These are phyloP conservation scores for Tribolium freemani DNA, from an alignment of 2,888 invertebrate species.

Conservation along the genomic window DNA sequence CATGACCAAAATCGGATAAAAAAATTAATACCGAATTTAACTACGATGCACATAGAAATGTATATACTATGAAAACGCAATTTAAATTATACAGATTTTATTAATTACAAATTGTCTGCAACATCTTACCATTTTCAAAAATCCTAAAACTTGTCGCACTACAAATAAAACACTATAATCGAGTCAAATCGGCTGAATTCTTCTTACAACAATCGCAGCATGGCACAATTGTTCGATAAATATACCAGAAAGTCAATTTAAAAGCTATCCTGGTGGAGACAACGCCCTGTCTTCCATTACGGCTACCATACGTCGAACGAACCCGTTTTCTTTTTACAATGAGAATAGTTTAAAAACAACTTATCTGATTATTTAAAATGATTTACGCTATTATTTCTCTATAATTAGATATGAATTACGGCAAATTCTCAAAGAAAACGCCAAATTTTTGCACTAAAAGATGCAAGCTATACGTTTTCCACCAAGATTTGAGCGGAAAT, in stretches of 20 bases:
- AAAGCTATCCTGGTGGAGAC: conserved; percentile 39
- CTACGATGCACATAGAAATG: not conserved
- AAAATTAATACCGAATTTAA: not conserved
- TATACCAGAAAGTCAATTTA: conserved; percentile 11
- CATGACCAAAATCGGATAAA: conserved; percentile 11
- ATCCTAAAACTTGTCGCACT: conserved; percentile 32
- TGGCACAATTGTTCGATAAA: conserved; percentile 29
- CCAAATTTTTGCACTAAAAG: conserved; percentile 36
- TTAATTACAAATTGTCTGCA: conserved; percentile 38
- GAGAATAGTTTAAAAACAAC: conserved; percentile 33
- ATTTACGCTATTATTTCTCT: conserved; percentile 27
- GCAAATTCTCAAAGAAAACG: conserved; percentile 26
- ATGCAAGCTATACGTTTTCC: conserved; percentile 47
- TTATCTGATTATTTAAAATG: conserved; percentile 38
- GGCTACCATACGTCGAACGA: conserved; percentile 32
- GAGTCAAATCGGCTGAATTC: not conserved
- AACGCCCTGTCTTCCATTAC: conserved; percentile 47
- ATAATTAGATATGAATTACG: conserved; percentile 30
- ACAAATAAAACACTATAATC: conserved; percentile 25
- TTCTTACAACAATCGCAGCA: conserved; percentile 22
- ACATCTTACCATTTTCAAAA: conserved; percentile 44
- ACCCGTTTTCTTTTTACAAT: conserved; percentile 14
- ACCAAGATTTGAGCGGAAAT: conserved; percentile 59
- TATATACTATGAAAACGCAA: conserved; percentile 32
- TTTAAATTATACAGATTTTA: conserved; percentile 34